phyloP scores from a whole-genome alignment of 30 jellyfish, hydroid and myxozoan species.

The Haliclystus octoradiatus region DNA sequence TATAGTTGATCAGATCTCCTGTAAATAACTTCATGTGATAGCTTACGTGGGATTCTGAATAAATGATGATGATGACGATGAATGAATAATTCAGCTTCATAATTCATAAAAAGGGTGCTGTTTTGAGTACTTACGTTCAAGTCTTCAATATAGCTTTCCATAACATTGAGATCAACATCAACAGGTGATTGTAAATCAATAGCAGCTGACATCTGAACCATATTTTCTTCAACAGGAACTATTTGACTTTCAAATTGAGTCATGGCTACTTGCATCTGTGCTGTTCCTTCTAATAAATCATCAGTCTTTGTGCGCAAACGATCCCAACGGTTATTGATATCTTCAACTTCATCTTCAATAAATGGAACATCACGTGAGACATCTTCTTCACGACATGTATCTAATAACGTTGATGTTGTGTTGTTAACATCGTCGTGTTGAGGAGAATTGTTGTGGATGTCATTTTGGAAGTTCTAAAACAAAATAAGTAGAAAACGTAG shows the following conservation, averaged over 20 bases:
- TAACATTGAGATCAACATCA: conserved; percentile 58
- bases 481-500: neutral
- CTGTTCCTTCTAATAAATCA: conserved; percentile 30
- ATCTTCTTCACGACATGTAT: conserved; percentile 33
- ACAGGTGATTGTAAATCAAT: conserved; percentile 55
- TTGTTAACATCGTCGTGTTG: conserved; percentile 32
- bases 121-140: conserved; percentile 41
- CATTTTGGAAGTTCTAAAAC: conserved; percentile 43
- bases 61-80: too few relatives aligned
- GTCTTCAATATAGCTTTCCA: conserved; percentile 40
- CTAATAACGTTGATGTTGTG: conserved; percentile 30
- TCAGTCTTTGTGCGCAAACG: conserved; percentile 24
- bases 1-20: too few relatives aligned
- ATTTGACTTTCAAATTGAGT: conserved; percentile 30
- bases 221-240: conserved; percentile 79
- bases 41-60: too few relatives aligned
- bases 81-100: too few relatives aligned
- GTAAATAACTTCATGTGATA: too few relatives aligned
- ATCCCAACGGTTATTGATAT: conserved; percentile 75
- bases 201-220: conserved; percentile 30
- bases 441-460: conserved; percentile 49
- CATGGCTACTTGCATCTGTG: conserved; percentile 29
- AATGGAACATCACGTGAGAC: conserved; percentile 54
- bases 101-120: too few relatives aligned
- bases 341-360: conserved; percentile 54